Evolutionary conservation across 2,797 vertebrate genomes (phyloP), one percentile per base, ranked within the genome.

Genomic region (Lagodon rhomboides): DNA sequence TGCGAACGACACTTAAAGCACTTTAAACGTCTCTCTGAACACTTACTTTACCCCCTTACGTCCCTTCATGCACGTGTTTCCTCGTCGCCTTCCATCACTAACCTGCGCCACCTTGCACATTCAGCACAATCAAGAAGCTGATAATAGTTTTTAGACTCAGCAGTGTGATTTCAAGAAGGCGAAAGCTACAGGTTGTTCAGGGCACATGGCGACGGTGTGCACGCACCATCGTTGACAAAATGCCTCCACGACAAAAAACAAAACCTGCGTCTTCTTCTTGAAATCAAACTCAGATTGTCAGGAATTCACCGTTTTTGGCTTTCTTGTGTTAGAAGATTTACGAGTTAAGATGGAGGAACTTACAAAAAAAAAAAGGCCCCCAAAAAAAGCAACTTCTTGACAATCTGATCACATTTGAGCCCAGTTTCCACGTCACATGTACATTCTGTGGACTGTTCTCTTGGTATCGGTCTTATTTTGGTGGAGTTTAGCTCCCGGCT

Each of bases 1-100:
- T 84, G 84, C 75, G 27, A 82, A 88, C 61, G 10, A 89, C 77
- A 86, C 50, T 82, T 90, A 85, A 90, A 92, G 89, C 90, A 86
- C 80, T 78, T 86, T 68, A 30, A 7, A 1, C 20, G 1, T 62
- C 67, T 51, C 59, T 68, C 54, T 4, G 12, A 27, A 67, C 25
- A 76, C 78, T 73, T 80, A 1, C 77, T 64, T 30, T 12, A 9
- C 3, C 16, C 43, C 43, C 34, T 9, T 60, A 18, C n/a, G 3
- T 25, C 25, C 56, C 23, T 13, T 65, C 11, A 12, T 30, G 53
- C 64, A 8, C 4, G 16, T 2, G 1, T 46, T 72, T 23, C 58
- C 3, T 53, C 12, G 3, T 51, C 2, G 23, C 12, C 1, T 23
- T 30, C 49, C 16, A 3, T 38, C 38, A 38, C 38, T 54, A 55